phyloP scores from a whole-genome alignment of 2,888 invertebrate genomes.

The Neocrepidodera transversa region DNA sequence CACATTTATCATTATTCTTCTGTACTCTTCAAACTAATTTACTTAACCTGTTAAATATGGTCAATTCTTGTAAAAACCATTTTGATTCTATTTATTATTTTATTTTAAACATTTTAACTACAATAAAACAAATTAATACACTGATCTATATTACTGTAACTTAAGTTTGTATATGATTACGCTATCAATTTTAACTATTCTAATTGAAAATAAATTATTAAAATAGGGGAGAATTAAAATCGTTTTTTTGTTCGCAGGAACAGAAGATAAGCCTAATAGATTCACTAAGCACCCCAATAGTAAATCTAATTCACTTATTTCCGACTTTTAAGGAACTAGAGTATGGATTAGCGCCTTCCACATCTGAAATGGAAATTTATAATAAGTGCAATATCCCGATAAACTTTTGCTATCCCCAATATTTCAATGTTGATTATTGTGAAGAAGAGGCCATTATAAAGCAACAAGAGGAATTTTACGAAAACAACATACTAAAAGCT shows the following conservation, averaged over 20 bases:
- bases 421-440: conserved; percentile 35
- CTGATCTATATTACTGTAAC: too few relatives aligned
- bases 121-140: too few relatives aligned
- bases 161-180: too few relatives aligned
- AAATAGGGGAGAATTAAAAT: too few relatives aligned
- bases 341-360: conserved; percentile 55
- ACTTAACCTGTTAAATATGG: too few relatives aligned
- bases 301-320: conserved; percentile 61
- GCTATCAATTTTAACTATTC: too few relatives aligned
- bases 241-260: conserved; percentile 38
- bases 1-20: too few relatives aligned
- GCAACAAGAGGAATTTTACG: conserved; percentile 18
- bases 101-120: too few relatives aligned
- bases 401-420: conserved; percentile 43
- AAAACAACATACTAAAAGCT: conserved; percentile 16
- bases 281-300: conserved; percentile 40
- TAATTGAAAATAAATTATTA: too few relatives aligned
- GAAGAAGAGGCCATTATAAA: conserved; percentile 26
- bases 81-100: too few relatives aligned
- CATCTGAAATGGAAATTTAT: conserved; percentile 44
- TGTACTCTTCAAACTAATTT: too few relatives aligned
- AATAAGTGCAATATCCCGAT: conserved; percentile 38
- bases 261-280: conserved; percentile 36
- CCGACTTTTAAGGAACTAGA: conserved; percentile 66
- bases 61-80: too few relatives aligned